Percentiles rank a stretch among this genome's conserved stretches.
These are phyloP conservation scores for Nannoperca obscura DNA, from an alignment of 2,797 vertebrate genomes.

Conservation along the genomic window DNA sequence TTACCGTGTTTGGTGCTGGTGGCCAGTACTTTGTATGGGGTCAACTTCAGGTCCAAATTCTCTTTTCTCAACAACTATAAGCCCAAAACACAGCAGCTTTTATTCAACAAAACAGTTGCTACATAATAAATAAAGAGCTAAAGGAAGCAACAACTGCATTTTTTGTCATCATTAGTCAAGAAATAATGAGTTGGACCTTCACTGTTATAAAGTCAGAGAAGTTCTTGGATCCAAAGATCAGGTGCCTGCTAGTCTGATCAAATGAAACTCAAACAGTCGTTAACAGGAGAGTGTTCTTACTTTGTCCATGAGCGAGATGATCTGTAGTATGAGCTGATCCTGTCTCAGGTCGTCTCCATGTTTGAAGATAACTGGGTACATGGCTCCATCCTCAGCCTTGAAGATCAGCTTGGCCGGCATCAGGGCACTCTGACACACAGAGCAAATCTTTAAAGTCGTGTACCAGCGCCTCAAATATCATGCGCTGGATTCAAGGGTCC, in stretches of 20 bases:
- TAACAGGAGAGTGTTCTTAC: conserved; percentile 69
- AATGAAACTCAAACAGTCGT: background rate
- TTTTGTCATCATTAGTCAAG: background rate
- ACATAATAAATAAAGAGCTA: background rate
- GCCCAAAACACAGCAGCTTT: background rate
- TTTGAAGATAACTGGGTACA: conserved; percentile 98
- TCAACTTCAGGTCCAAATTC: conserved; percentile 97
- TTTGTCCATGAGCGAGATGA: conserved; percentile 99
- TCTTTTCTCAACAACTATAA: conserved; percentile 94
- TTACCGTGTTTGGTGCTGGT: conserved; percentile 98
- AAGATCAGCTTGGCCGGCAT: conserved; percentile 99
- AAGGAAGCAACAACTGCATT: background rate
- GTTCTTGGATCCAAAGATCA: background rate
- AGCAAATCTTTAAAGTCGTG: background rate
- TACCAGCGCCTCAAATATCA: background rate
- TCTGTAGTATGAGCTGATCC: conserved; percentile 98
- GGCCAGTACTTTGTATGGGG: conserved; percentile 97
- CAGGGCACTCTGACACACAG: conserved; percentile 90
- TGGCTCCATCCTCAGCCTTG: conserved; percentile 94
- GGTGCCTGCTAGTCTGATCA: background rate
- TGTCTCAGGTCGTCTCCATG: conserved; percentile 97
- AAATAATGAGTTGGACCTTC: background rate
- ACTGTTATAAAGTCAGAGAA: background rate
- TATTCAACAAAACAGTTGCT: too few relatives aligned
- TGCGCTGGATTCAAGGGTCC: background rate